A percentile compares a stretch with the other conserved stretches of the same genome.
These are phyloP conservation scores for Bruchidius siliquastri DNA, from an alignment of 2,888 invertebrate species.

Conservation along the genomic window DNA sequence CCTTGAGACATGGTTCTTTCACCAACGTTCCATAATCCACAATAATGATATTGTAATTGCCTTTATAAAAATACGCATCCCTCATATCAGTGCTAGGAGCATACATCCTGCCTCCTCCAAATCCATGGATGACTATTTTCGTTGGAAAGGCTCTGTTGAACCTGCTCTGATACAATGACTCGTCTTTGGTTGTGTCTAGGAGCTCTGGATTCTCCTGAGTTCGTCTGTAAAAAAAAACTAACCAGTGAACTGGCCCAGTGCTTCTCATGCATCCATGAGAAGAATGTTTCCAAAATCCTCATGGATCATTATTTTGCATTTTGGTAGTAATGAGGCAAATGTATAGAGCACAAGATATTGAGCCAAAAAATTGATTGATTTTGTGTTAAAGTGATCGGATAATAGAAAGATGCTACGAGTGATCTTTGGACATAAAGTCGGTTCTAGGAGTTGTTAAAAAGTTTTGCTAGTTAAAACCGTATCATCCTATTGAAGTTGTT, in stretches of 20 bases:
- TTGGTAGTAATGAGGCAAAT: too few species aligned
- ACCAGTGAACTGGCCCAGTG: neutral
- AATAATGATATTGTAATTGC: conserved; percentile 80
- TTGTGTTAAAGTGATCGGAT: too few species aligned
- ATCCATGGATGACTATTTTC: conserved; percentile 87
- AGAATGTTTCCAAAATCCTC: neutral
- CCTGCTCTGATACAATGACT: conserved; percentile 67
- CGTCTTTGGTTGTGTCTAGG: conserved; percentile 64
- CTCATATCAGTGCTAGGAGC: conserved; percentile 82
- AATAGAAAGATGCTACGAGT: too few species aligned
- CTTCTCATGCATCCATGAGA: neutral
- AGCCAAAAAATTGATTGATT: too few species aligned
- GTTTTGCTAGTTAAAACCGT: too few species aligned
- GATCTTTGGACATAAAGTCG: too few species aligned
- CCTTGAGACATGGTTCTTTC: conserved; percentile 74
- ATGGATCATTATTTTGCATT: neutral
- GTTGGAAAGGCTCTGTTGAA: conserved; percentile 77
- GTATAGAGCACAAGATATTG: too few species aligned
- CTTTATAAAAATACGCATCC: conserved; percentile 73
- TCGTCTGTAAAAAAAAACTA: conserved; percentile 48
- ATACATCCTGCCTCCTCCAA: conserved; percentile 77
- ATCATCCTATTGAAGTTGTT: too few species aligned
- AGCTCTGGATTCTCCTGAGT: conserved; percentile 72
- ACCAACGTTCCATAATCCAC: conserved; percentile 80
- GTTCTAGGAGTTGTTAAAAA: too few species aligned